A percentile compares a stretch with the other conserved stretches of the same genome.
Evolutionary conservation across 2,888 invertebrate genomes (phyloP).

Genomic region (Argyresthia albistria): DNA sequence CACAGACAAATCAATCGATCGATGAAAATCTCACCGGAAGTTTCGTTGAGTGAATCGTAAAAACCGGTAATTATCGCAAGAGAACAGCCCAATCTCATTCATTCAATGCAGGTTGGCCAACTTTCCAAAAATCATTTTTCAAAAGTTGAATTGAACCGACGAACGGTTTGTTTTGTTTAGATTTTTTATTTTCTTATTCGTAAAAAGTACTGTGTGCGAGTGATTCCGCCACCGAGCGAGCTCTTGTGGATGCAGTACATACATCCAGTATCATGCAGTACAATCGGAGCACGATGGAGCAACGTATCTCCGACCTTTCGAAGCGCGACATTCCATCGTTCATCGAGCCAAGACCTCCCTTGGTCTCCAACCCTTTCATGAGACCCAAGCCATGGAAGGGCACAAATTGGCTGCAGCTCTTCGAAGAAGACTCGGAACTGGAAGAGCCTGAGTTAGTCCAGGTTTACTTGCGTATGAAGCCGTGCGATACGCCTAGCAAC

Average conservation of each 20-base stretch:
- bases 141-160: constrained; percentile 26
- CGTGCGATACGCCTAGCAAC: constrained; percentile 37
- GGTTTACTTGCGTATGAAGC: constrained; percentile 69
- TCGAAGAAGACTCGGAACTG: constrained; percentile 46
- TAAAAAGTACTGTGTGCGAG: too few relatives aligned
- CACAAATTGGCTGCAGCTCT: constrained; percentile 48
- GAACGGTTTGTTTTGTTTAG: constrained; percentile 16
- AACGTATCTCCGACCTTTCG: constrained; percentile 33
- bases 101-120: background rate
- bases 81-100: too few relatives aligned
- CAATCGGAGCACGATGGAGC: constrained; percentile 26
- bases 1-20: background rate
- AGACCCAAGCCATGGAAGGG: constrained; percentile 54
- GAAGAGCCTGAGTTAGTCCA: constrained; percentile 57
- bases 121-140: constrained; percentile 11
- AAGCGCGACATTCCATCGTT: constrained; percentile 58
- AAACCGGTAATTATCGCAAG: background rate
- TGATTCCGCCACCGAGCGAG: too few relatives aligned
- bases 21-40: background rate
- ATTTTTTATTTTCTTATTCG: background rate
- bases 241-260: too few relatives aligned
- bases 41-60: background rate
- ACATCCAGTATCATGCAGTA: constrained; percentile 3
- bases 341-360: constrained; percentile 55
- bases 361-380: constrained; percentile 58